phyloP scores from a whole-genome alignment of 2,797 vertebrate genomes.

The Erpetoichthys calabaricus region DNA sequence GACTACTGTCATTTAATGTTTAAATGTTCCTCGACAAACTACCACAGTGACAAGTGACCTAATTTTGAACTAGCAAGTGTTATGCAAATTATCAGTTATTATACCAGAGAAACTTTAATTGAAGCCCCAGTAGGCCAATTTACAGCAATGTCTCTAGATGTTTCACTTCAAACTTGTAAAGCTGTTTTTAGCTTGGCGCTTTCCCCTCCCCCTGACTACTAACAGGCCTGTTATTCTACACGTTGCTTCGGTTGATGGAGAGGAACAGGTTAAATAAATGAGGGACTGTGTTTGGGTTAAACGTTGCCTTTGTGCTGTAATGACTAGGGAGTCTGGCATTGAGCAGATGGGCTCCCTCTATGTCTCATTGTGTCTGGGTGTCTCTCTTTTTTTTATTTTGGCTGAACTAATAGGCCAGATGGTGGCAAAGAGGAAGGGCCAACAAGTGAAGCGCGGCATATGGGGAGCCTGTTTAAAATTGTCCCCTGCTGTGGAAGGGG shows the following conservation, averaged over 20 bases:
- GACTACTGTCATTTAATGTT: no score
- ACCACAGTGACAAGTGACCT: no score
- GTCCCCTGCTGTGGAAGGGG: constrained; percentile 67
- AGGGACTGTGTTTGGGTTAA: constrained; percentile 73
- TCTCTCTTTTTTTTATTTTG: constrained; percentile 40
- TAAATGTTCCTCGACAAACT: no score
- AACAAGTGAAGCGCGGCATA: constrained; percentile 93
- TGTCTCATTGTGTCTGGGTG: constrained; percentile 63
- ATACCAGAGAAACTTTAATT: not conserved
- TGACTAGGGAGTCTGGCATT: constrained; percentile 63
- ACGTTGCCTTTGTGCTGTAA: constrained; percentile 77
- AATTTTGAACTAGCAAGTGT: no score
- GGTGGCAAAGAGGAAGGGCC: constrained; percentile 78
- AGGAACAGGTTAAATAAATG: constrained; percentile 83
- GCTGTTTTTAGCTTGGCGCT: constrained; percentile 1
- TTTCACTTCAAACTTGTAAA: not conserved
- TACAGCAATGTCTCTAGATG: not conserved
- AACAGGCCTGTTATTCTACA: constrained; percentile 35
- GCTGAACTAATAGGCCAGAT: constrained; percentile 89
- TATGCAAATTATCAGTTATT: no score
- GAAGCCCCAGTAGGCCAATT: not conserved
- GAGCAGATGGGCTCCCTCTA: constrained; percentile 76
- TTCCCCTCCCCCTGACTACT: constrained; percentile 36
- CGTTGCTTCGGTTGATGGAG: constrained; percentile 42
- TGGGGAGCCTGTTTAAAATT: constrained; percentile 98